Base-by-base conservation (phyloP, 2,888 invertebrate genomes). In the Tenthredo notha region DNA sequence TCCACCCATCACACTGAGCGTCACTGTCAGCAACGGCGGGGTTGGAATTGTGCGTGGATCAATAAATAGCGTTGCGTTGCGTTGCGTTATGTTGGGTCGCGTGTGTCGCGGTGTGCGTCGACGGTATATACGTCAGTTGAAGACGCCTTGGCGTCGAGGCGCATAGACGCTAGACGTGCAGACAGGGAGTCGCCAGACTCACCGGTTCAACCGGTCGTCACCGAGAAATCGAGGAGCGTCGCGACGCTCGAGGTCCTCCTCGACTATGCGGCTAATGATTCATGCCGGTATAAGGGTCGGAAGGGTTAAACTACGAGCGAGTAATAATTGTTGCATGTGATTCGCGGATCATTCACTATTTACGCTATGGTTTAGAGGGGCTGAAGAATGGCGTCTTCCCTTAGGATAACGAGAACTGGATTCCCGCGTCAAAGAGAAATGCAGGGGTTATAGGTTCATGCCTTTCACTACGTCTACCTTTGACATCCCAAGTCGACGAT, bases 21-120 rank as follows among this genome's bases (percentile, higher is more conserved):
- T 67, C 83, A 70, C 83, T 83, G 83, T 83, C 29, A 43, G 29
- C 37, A n/a, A 47, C 50, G 83, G 29, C 70, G 43, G 70, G 83
- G 89, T 88, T 90, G 87, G 90, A 92, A 92, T 93, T 91, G 92
- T 93, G 93, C 92, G 93, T 92, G 92, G 92, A 93, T 93, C 93
- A 92, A 92, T 93, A 93, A 92, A 93, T 92, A 90, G 91, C 92
- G 90, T 80, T 80, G 80, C 80, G 80, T 80, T 80, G n/a, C 58
- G 80, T 80, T 78, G 58, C 78, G 78, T 61, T 78, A 58, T 40
- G 78, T 78, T 80, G 77, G 21, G 21, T 65, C 61, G 43, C 80
- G 40, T 80, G 80, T 80, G 40, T 61, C 58, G 43, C 43, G 74
- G 74, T 74, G 18, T 40, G 29, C 72, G 54, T 54, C 78, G 78